Evolutionary conservation across 1,140 invertebrate species (phyloP).

Genomic region (Drosophila murphyi): DNA sequence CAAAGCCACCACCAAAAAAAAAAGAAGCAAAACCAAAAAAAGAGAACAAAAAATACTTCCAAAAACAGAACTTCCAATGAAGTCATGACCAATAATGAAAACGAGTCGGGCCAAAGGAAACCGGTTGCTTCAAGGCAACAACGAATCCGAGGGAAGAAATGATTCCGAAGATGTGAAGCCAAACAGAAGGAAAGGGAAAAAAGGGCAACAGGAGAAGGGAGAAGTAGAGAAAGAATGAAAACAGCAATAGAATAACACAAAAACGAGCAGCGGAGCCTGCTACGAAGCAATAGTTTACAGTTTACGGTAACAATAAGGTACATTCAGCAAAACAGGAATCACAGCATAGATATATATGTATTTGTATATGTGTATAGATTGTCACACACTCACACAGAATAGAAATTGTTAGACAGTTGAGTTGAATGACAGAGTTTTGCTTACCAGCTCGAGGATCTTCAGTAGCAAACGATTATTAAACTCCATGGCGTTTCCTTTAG

Average conservation of each 20-base stretch:
- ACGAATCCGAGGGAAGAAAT: not conserved
- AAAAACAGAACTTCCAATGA: slow-evolving; percentile 40
- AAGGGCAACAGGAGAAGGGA: slow-evolving; percentile 6
- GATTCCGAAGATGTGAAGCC: not conserved
- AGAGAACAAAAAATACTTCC: slow-evolving; percentile 4
- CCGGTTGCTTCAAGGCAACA: slow-evolving; percentile 19
- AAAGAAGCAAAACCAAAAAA: not conserved
- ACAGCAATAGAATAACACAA: not conserved
- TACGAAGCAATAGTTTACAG: not conserved
- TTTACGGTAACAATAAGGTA: not conserved
- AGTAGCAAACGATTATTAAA: slow-evolving; percentile 81
- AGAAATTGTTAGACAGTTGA: not conserved
- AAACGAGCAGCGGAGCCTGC: not conserved
- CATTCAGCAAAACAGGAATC: no score
- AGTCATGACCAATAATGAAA: slow-evolving; percentile 54
- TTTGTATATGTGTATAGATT: not conserved
- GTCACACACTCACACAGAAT: not conserved
- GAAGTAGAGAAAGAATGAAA: not conserved
- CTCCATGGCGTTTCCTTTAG: slow-evolving; percentile 59
- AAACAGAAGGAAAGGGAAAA: not conserved
- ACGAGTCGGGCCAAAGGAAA: slow-evolving; percentile 18
- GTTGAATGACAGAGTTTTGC: slow-evolving; percentile 1
- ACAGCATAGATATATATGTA: no score
- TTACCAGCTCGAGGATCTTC: slow-evolving; percentile 83
- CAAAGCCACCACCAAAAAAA: not conserved